Percentiles rank a stretch among this genome's conserved stretches.
These are phyloP conservation scores for Zaprionus nigranus DNA, from an alignment of 1,140 invertebrate species.

Conservation along the genomic window DNA sequence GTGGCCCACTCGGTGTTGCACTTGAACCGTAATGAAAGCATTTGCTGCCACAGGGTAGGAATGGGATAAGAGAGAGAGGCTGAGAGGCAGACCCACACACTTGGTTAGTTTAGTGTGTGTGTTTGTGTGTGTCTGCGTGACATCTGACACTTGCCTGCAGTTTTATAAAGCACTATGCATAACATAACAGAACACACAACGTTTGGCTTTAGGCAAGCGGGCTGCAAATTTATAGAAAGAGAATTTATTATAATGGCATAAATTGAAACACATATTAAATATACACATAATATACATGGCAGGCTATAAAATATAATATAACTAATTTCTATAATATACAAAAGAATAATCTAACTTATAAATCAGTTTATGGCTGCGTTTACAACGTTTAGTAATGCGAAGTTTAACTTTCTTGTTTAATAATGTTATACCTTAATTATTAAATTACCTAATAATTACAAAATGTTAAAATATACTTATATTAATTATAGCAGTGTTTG, in stretches of 20 bases:
- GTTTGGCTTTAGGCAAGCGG: constrained; percentile 22
- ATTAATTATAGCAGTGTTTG: too few relatives aligned
- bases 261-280: not conserved
- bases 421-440: too few relatives aligned
- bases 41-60: constrained; percentile 65
- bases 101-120: constrained; percentile 59
- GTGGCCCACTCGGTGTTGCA: constrained; percentile 77
- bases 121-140: constrained; percentile 26
- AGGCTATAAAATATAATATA: too few relatives aligned
- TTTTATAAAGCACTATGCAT: constrained; percentile 47
- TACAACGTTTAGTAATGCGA: too few relatives aligned
- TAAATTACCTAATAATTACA: too few relatives aligned
- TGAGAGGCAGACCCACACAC: constrained; percentile 19
- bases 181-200: not conserved
- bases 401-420: too few relatives aligned
- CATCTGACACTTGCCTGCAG: constrained; percentile 69
- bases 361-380: too few relatives aligned
- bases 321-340: too few relatives aligned
- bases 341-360: too few relatives aligned
- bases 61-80: not conserved
- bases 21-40: constrained; percentile 80
- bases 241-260: not conserved
- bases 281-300: not conserved
- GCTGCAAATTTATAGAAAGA: not conserved
- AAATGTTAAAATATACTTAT: too few relatives aligned